These are phyloP conservation scores for Drosophila melanosoma DNA, from an alignment of 2,888 invertebrate species.

Conservation along the genomic window DNA sequence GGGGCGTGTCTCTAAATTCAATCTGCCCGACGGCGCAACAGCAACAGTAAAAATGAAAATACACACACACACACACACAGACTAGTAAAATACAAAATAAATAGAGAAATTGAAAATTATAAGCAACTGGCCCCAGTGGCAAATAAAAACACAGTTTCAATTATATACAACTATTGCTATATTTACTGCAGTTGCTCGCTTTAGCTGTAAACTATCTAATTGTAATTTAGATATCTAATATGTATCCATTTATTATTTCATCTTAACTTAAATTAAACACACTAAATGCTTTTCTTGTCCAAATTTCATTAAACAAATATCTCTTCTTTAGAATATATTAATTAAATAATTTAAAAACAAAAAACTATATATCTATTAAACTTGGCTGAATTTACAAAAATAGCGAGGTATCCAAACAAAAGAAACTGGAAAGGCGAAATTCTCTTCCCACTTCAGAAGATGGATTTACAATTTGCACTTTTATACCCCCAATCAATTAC, in stretches of 20 bases:
- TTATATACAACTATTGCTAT: constrained; percentile 22
- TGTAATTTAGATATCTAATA: neutral
- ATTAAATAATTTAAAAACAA: too few relatives aligned
- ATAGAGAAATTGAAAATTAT: constrained; percentile 69
- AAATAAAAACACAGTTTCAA: constrained; percentile 42
- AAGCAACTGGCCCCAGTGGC: constrained; percentile 36
- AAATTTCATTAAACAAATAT: too few relatives aligned
- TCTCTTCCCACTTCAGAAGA: neutral
- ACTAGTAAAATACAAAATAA: constrained; percentile 38
- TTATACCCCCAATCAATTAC: neutral
- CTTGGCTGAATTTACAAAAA: too few relatives aligned
- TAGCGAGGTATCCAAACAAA: neutral
- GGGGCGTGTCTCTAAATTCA: constrained; percentile 66
- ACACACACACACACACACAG: constrained; percentile 14
- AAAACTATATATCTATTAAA: too few relatives aligned
- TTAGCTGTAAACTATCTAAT: neutral
- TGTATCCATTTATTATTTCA: neutral
- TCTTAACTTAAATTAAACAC: too few relatives aligned
- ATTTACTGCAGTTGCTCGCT: constrained; percentile 1
- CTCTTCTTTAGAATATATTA: too few relatives aligned
- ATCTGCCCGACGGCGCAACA: constrained; percentile 52
- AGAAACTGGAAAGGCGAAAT: neutral
- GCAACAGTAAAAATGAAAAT: constrained; percentile 21
- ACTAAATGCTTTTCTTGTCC: too few relatives aligned
- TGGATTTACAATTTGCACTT: neutral